Conservation (phyloP, 2,888 invertebrate species). For the Dynastes maya region DNA sequence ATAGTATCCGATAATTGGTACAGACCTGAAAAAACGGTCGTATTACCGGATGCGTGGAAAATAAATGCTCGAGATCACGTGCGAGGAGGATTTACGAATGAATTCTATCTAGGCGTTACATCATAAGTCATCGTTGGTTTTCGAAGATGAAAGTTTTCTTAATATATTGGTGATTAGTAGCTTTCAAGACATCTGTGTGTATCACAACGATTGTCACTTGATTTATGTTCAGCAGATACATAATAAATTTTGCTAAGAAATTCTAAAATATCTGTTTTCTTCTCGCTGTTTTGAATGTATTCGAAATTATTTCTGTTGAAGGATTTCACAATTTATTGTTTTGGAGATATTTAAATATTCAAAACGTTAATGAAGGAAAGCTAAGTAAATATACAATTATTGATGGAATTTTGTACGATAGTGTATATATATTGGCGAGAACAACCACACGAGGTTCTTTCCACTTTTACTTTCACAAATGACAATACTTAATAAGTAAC, state of each 20-base stretch:
- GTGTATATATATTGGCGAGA: too few species aligned
- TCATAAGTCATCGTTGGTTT: slow-evolving; percentile 42
- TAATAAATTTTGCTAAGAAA: background rate
- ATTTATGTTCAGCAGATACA: slow-evolving; percentile 5
- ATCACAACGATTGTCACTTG: slow-evolving; percentile 7
- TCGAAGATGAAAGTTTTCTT: slow-evolving; percentile 28
- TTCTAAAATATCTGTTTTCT: slow-evolving; percentile 12
- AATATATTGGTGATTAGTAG: slow-evolving; percentile 32
- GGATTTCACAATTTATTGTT: background rate
- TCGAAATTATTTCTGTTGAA: background rate
- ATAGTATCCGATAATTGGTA: slow-evolving; percentile 37
- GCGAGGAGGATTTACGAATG: slow-evolving; percentile 17
- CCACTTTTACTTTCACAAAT: too few species aligned
- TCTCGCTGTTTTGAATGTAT: background rate
- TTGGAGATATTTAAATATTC: background rate
- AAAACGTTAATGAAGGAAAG: too few species aligned
- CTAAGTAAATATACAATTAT: too few species aligned
- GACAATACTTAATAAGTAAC: too few species aligned
- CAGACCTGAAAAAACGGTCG: background rate
- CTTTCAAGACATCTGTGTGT: slow-evolving; percentile 16
- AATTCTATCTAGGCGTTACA: slow-evolving; percentile 29
- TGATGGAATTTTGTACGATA: too few species aligned
- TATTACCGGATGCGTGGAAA: slow-evolving; percentile 30
- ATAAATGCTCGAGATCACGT: slow-evolving; percentile 8
- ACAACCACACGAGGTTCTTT: too few species aligned